These are phyloP conservation scores for Natator depressus DNA, from an alignment of 2,113 vertebrate genomes.

Conservation along the genomic window DNA sequence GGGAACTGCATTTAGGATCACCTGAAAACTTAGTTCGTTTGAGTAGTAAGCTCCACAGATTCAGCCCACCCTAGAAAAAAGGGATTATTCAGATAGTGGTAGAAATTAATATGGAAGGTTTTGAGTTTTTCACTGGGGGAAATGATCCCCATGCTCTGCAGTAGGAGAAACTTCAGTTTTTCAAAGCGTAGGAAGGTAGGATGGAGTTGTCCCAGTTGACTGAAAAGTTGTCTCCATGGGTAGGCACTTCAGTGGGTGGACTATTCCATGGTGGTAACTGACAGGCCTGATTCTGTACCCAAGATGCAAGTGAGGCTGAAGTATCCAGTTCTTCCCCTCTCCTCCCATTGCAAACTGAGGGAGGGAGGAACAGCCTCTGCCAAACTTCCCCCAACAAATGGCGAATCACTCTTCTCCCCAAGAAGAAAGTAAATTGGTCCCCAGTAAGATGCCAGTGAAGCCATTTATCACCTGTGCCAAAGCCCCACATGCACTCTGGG, in stretches of 20 bases:
- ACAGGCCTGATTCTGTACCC: neutral
- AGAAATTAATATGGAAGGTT: neutral
- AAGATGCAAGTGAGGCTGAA: neutral
- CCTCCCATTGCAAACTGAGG: neutral
- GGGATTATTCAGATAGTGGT: neutral
- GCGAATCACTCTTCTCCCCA: neutral
- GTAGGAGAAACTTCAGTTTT: neutral
- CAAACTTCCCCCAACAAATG: neutral
- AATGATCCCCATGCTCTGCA: neutral
- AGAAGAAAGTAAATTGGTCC: neutral
- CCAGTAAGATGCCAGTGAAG: neutral
- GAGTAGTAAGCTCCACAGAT: neutral
- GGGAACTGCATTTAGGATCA: neutral
- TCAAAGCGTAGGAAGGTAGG: neutral
- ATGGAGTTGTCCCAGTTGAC: neutral
- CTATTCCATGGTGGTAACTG: rapidly evolving
- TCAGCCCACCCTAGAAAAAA: neutral
- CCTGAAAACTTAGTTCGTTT: neutral
- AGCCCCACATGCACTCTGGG: neutral
- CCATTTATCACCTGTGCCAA: neutral
- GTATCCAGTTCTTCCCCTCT: neutral
- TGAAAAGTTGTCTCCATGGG: neutral
- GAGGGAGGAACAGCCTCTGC: neutral
- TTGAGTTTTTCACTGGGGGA: neutral
- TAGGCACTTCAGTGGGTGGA: neutral